phyloP scores from a whole-genome alignment of 2,113 vertebrate species.

The Dicerorhinus sumatrensis region DNA sequence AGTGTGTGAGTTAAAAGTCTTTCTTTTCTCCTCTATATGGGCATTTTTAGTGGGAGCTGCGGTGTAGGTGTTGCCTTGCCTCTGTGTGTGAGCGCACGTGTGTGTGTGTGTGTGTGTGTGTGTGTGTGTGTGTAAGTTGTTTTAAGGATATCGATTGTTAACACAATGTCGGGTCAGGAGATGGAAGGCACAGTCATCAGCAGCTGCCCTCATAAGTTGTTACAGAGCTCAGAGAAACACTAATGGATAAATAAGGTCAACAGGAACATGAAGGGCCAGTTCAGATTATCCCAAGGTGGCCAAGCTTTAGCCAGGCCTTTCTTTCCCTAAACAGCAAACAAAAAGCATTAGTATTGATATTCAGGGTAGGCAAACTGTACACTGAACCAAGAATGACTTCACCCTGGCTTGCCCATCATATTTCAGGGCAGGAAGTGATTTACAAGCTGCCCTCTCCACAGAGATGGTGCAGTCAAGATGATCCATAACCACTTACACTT shows the following conservation, averaged over 20 bases:
- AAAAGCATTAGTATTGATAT: slow-evolving; percentile 18
- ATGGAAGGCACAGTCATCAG: slow-evolving; percentile 77
- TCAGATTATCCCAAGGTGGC: slow-evolving; percentile 61
- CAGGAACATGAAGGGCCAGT: slow-evolving; percentile 63
- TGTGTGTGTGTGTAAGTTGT: background rate
- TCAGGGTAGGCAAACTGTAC: background rate
- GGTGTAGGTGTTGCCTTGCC: slow-evolving; percentile 31
- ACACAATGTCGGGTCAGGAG: slow-evolving; percentile 56
- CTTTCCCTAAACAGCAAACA: slow-evolving; percentile 69
- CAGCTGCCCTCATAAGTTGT: slow-evolving; percentile 68
- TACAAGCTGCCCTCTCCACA: background rate
- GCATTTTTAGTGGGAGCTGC: background rate
- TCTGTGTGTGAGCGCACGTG: background rate
- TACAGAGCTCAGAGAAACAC: slow-evolving; percentile 68
- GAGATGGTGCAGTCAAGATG: background rate
- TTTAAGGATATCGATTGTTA: slow-evolving; percentile 79
- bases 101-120: too few species aligned
- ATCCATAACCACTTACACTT: background rate
- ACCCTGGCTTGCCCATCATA: background rate
- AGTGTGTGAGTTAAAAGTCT: background rate
- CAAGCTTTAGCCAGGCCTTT: slow-evolving; percentile 62
- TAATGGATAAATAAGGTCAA: slow-evolving; percentile 81
- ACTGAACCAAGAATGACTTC: background rate
- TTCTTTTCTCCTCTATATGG: background rate
- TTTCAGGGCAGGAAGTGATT: background rate